Evolutionary conservation across 2,113 vertebrate genomes (phyloP), one percentile per base, ranked within the genome.

Genomic region (Machaerirhynchus nigripectus): DNA sequence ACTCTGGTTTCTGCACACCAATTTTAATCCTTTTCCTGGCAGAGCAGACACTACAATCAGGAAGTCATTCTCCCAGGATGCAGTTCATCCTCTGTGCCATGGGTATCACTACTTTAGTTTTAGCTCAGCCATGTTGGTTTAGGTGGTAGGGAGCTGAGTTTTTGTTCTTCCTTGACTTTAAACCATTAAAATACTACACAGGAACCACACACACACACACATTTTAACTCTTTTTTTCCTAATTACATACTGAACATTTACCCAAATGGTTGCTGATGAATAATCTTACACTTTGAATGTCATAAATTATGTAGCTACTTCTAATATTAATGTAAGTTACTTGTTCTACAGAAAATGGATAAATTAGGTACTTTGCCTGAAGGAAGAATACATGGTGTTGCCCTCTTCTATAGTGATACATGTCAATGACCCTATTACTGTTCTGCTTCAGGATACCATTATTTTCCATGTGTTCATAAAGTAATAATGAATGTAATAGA

Each of bases 131-230:
- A 4, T 7, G 2, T 15, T 57, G 63, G 35, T 89, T 83, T 47
- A 69, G 67, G 33, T 56, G 10, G 11, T 10, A 8, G n/a, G 57
- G 46, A 73, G 35, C 40, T 83, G 24, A 17, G 7, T 18, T 88
- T 60, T 15, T 75, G 16, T 68, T 85, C 53, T 73, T 61, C 17
- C 15, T 65, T 53, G 14, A 74, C 26, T 49, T 56, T 50, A 81
- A 80, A 73, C 31, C 21, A 23, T 27, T 13, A 24, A 37, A 73
- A 75, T 67, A 19, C 2, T 3, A 6, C 7, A 63, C 15, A 31
- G 13, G 7, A 70, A 61, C 4, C 4, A 19, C 11, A 3, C 6
- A 3, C 6, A 18, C 24, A 40, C 1, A 0, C 26, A 56, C 8
- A 31, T 33, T 44, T 67, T 18, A 78, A 50, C 11, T 57, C 11